A percentile compares a stretch with the other conserved stretches of the same genome.
Conservation (phyloP, 2,113 vertebrate species). For the Verasper variegatus region DNA sequence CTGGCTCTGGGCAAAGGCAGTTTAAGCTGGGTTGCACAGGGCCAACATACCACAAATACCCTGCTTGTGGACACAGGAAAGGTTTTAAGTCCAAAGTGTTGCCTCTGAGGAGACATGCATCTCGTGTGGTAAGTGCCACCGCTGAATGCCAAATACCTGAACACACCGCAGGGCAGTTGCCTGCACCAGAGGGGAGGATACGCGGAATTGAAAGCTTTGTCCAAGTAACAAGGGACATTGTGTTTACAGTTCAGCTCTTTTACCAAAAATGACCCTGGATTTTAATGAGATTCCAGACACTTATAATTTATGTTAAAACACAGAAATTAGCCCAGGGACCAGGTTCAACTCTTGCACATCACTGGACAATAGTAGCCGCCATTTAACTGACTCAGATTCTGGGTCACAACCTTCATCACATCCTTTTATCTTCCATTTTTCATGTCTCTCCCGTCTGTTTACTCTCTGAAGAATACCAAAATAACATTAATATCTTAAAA, state of each 20-base stretch:
- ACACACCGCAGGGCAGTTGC: conserved; percentile 59
- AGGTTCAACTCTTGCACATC: conserved; percentile 11
- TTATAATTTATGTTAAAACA: conserved; percentile 39
- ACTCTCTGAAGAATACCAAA: conserved; percentile 20
- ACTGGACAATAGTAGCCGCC: conserved; percentile 5
- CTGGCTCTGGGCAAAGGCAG: conserved; percentile 73
- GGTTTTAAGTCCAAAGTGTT: conserved; percentile 80
- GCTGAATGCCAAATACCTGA: conserved; percentile 31
- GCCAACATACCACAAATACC: conserved; percentile 60
- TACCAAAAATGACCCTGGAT: neutral
- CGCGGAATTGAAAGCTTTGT: conserved; percentile 48
- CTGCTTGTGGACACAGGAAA: conserved; percentile 77
- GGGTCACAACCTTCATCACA: conserved; percentile 42
- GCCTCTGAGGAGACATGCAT: conserved; percentile 70
- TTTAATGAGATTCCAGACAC: conserved; percentile 1
- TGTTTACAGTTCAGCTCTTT: conserved; percentile 8
- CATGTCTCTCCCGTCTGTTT: conserved; percentile 31
- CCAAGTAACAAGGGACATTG: conserved; percentile 21
- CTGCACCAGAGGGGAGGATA: conserved; percentile 3
- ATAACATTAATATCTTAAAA: conserved; percentile 51
- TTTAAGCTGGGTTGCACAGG: conserved; percentile 62
- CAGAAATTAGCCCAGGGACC: conserved; percentile 10
- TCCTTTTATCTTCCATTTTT: conserved; percentile 48
- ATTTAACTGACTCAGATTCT: conserved; percentile 25
- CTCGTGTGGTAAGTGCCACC: conserved; percentile 53